Percentiles rank a stretch among this genome's conserved stretches.
phyloP scores from a whole-genome alignment of 2,888 invertebrate genomes.

The Chymomyza amoena region DNA sequence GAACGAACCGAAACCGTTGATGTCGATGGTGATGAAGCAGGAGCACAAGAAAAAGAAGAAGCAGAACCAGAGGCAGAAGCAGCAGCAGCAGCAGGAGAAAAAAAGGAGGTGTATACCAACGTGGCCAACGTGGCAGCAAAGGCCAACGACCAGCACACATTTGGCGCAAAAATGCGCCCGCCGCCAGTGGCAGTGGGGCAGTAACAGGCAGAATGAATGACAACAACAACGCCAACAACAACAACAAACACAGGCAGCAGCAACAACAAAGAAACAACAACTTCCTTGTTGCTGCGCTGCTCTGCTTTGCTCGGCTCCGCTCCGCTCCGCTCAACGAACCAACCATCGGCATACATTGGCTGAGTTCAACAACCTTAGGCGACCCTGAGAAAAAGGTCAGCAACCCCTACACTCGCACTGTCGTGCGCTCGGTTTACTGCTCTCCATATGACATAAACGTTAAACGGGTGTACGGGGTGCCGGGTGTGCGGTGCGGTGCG shows the following conservation, averaged over 20 bases:
- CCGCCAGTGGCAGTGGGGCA: constrained; percentile 4
- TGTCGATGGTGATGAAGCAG: background rate
- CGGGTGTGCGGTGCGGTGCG: constrained; percentile 8
- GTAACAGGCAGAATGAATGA: background rate
- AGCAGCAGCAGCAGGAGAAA: background rate
- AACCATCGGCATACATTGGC: constrained; percentile 54
- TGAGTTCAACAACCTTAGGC: constrained; percentile 78
- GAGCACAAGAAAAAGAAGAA: background rate
- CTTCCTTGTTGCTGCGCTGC: background rate
- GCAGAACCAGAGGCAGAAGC: background rate
- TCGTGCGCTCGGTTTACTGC: constrained; percentile 9
- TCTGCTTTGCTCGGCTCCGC: background rate
- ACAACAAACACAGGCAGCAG: constrained; percentile 12
- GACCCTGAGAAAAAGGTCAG: constrained; percentile 79
- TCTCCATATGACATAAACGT: constrained; percentile 17
- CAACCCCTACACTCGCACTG: constrained; percentile 73
- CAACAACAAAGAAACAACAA: constrained; percentile 16
- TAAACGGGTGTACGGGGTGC: too few species aligned
- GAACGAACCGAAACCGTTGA: background rate
- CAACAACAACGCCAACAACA: constrained; percentile 17
- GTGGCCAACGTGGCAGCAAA: constrained; percentile 20
- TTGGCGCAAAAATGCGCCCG: constrained; percentile 40
- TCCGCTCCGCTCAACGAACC: background rate
- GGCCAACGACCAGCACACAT: constrained; percentile 76
- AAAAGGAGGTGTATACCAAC: background rate